These are phyloP conservation scores for Paraplagusia blochii DNA, from an alignment of 2,113 vertebrate genomes.

Conservation along the genomic window DNA sequence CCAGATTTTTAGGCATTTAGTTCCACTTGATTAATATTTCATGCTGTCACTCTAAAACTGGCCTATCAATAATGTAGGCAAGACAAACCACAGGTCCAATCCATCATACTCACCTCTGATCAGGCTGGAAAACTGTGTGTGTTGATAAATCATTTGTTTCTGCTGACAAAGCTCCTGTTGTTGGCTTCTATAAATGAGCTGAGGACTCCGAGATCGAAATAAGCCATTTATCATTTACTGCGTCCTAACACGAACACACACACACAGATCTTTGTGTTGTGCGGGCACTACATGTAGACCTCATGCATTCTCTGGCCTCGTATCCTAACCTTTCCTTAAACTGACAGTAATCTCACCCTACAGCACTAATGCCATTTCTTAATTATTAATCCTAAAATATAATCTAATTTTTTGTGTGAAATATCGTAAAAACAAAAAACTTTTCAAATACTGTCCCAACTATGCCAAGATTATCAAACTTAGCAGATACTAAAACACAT, in stretches of 20 bases:
- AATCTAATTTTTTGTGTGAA: too few relatives aligned
- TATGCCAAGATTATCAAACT: too few relatives aligned
- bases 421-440: too few relatives aligned
- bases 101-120: slow-evolving; percentile 55
- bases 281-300: background rate
- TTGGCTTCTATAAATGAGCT: slow-evolving; percentile 32
- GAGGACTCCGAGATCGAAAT: slow-evolving; percentile 47
- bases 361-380: too few relatives aligned
- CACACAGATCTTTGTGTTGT: background rate
- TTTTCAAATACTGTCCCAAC: too few relatives aligned
- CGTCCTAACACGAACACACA: slow-evolving; percentile 6
- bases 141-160: slow-evolving; percentile 59
- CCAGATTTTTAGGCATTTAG: slow-evolving; percentile 34
- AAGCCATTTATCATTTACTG: slow-evolving; percentile 57
- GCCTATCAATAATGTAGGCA: slow-evolving; percentile 58
- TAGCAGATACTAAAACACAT: too few relatives aligned
- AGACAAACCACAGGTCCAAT: slow-evolving; percentile 56
- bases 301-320: background rate
- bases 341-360: too few relatives aligned
- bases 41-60: slow-evolving; percentile 53
- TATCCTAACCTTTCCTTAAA: background rate
- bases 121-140: slow-evolving; percentile 19
- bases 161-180: slow-evolving; percentile 54
- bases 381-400: too few relatives aligned
- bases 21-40: slow-evolving; percentile 59